Conservation (phyloP, 1,140 invertebrate species). For the Cheumatopsyche charites region DNA sequence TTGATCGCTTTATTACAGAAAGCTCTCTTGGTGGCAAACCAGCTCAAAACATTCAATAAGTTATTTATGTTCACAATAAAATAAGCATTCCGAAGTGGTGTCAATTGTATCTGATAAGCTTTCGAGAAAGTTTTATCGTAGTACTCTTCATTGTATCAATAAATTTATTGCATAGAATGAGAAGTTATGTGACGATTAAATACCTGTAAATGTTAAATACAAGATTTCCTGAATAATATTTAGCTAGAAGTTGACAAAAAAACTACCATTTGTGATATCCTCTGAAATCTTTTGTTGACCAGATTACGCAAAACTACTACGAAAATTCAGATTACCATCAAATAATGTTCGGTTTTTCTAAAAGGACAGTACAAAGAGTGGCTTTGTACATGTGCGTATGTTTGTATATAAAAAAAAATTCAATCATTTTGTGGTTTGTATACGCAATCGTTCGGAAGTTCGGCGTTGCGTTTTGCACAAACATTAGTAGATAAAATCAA, state of each 20-base stretch:
- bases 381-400: not conserved
- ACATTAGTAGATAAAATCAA: constrained; percentile 11
- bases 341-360: constrained; percentile 2
- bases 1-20: constrained; percentile 33
- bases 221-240: too few relatives aligned
- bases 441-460: constrained; percentile 8
- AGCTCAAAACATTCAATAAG: constrained; percentile 8
- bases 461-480: constrained; percentile 5
- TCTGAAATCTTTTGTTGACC: constrained; percentile 40
- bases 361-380: not conserved
- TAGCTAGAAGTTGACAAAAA: too few relatives aligned
- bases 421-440: constrained; percentile 6
- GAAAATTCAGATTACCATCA: constrained; percentile 44
- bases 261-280: too few relatives aligned
- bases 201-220: too few relatives aligned
- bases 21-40: constrained; percentile 27
- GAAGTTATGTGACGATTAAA: too few relatives aligned
- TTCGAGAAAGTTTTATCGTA: too few relatives aligned
- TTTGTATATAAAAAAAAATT: not conserved
- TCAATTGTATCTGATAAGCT: too few relatives aligned
- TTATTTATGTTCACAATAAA: not conserved
- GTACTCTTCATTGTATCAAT: too few relatives aligned
- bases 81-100: too few relatives aligned
- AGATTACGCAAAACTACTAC: constrained; percentile 49
- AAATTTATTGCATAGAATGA: too few relatives aligned